These are phyloP conservation scores for Gryllus bimaculatus DNA, from an alignment of 1,140 invertebrate genomes.

Conservation along the genomic window DNA sequence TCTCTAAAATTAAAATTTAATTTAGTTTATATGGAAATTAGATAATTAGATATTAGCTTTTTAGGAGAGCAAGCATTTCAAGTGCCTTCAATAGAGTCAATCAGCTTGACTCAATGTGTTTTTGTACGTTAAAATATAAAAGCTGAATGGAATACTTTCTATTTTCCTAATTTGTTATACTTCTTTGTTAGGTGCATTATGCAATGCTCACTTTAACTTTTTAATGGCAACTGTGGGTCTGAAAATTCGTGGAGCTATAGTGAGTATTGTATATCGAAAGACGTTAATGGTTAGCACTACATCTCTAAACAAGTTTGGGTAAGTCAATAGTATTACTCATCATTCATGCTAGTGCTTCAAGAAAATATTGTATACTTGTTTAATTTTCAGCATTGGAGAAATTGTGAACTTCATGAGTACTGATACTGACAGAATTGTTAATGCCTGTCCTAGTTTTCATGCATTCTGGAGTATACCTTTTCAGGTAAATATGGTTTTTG, in stretches of 20 bases:
- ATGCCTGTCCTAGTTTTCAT: slow-evolving; percentile 93
- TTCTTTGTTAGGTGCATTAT: slow-evolving; percentile 52
- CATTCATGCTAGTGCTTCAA: background rate
- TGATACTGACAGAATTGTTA: slow-evolving; percentile 89
- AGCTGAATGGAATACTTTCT: too few species aligned
- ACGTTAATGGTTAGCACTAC: slow-evolving; percentile 49
- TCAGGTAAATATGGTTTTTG: slow-evolving; percentile 46
- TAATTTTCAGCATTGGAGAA: slow-evolving; percentile 64
- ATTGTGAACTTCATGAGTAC: slow-evolving; percentile 96
- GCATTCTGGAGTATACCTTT: slow-evolving; percentile 93
- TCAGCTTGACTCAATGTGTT: too few species aligned
- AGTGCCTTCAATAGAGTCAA: too few species aligned
- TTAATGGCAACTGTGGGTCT: slow-evolving; percentile 72
- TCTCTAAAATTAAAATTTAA: too few species aligned
- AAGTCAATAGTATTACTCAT: slow-evolving; percentile 14
- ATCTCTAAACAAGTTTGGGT: slow-evolving; percentile 34
- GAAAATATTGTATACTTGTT: background rate
- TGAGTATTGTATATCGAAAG: slow-evolving; percentile 81
- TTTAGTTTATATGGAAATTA: too few species aligned
- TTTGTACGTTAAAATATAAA: too few species aligned
- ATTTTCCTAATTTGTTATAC: slow-evolving; percentile 18
- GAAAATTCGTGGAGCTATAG: slow-evolving; percentile 74
- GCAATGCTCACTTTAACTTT: slow-evolving; percentile 83
- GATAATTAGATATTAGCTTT: too few species aligned
- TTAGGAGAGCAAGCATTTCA: too few species aligned